Evolutionary conservation across 2,888 invertebrate genomes (phyloP).

Genomic region (Helleia helle): DNA sequence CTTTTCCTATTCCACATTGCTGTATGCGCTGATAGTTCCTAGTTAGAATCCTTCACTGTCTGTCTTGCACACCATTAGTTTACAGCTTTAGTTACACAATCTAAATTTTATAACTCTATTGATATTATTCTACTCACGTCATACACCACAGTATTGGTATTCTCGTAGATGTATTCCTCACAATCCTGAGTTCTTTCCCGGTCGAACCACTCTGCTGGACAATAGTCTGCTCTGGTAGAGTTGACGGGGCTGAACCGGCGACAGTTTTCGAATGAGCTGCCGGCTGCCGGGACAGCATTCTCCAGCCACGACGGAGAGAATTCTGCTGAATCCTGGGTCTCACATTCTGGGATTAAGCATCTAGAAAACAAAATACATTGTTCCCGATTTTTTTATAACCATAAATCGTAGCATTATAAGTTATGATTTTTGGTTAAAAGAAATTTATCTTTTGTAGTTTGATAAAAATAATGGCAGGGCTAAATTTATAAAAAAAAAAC

Average conservation of each 20-base stretch:
- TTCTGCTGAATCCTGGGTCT: conserved; percentile 26
- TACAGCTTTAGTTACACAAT: too few species aligned
- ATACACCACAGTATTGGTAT: conserved; percentile 45
- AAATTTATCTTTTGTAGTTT: too few species aligned
- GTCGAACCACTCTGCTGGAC: conserved; percentile 42
- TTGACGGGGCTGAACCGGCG: conserved; percentile 38
- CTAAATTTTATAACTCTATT: too few species aligned
- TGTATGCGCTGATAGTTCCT: too few species aligned
- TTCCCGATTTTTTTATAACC: too few species aligned
- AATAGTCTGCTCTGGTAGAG: conserved; percentile 18
- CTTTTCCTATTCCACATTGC: too few species aligned
- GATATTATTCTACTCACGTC: conserved; percentile 53
- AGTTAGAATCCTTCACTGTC: too few species aligned
- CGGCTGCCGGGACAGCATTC: conserved; percentile 50
- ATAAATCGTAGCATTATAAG: too few species aligned
- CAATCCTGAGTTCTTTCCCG: conserved; percentile 26
- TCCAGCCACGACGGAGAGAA: conserved; percentile 56
- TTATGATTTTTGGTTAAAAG: too few species aligned
- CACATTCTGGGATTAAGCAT: conserved; percentile 44
- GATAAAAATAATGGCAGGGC: not conserved
- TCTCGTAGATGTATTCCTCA: conserved; percentile 39
- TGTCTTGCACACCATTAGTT: too few species aligned
- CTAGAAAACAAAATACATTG: conserved; percentile 24
- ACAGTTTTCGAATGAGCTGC: conserved; percentile 50
- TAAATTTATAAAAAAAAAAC: too few species aligned